Conservation (phyloP, 1,140 invertebrate species). For the Megalopta genalis region DNA sequence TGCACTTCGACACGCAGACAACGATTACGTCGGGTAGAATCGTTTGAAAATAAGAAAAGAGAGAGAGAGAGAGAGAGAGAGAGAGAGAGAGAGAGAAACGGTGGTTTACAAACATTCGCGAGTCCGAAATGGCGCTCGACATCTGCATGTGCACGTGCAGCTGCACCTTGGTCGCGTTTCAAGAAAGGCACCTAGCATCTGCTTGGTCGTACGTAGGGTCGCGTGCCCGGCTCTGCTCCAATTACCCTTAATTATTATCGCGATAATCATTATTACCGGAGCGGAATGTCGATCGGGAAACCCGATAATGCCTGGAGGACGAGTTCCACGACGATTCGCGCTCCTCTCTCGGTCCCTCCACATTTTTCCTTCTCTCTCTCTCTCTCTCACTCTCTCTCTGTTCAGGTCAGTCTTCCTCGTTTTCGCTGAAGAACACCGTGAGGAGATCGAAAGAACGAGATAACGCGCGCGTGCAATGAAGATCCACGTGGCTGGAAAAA, state of each 20-base stretch:
- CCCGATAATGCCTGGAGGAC: conserved; percentile 34
- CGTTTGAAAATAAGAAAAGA: neutral
- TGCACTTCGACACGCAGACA: neutral
- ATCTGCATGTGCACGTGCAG: conserved; percentile 38
- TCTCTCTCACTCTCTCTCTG: conserved; percentile 7
- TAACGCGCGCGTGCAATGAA: no score
- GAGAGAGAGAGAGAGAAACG: neutral
- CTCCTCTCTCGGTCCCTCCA: neutral
- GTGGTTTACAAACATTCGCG: conserved; percentile 14
- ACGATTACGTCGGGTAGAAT: neutral
- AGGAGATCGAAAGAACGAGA: no score
- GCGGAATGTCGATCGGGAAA: conserved; percentile 64
- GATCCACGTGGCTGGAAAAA: no score
- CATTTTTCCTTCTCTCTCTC: neutral
- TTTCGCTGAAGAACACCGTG: conserved; percentile 1
- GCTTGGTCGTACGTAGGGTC: conserved; percentile 56
- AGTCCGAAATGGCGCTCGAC: neutral
- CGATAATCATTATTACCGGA: conserved; percentile 65
- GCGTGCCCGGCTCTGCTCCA: conserved; percentile 73
- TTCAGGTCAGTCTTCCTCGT: neutral
- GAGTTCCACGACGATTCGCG: conserved; percentile 15
- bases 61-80: no score
- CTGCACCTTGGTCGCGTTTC: conserved; percentile 12
- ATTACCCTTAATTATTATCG: conserved; percentile 74
- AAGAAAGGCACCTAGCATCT: conserved; percentile 55